Percentiles rank a stretch among this genome's conserved stretches.
These are phyloP conservation scores for Microchrysa polita DNA, from an alignment of 2,888 invertebrate genomes.

Conservation along the genomic window DNA sequence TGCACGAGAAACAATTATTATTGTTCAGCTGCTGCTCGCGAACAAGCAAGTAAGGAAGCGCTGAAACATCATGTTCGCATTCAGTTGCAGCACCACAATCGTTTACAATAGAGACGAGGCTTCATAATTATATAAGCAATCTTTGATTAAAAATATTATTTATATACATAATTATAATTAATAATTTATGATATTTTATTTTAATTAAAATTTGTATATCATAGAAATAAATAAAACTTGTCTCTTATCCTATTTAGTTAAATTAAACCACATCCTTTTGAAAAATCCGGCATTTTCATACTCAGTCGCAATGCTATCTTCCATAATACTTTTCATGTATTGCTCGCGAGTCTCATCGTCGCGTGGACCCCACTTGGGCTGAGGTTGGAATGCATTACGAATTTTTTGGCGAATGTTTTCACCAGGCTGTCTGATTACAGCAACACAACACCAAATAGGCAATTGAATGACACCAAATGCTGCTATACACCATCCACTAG, in stretches of 20 bases:
- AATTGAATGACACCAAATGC: constrained; percentile 67
- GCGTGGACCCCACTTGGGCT: constrained; percentile 69
- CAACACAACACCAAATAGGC: constrained; percentile 62
- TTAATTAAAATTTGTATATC: neutral
- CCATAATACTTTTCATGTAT: constrained; percentile 65
- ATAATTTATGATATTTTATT: no score
- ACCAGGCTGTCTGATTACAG: constrained; percentile 59
- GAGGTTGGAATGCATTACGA: constrained; percentile 65
- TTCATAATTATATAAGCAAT: no score
- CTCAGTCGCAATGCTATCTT: constrained; percentile 53
- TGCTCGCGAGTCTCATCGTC: constrained; percentile 66
- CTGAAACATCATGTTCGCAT: no score
- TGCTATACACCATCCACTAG: constrained; percentile 66
- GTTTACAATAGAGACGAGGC: no score
- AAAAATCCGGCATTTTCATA: neutral
- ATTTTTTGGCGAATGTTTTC: constrained; percentile 59
- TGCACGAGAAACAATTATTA: no score
- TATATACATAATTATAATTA: no score
- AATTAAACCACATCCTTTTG: constrained; percentile 28
- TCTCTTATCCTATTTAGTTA: constrained; percentile 17
- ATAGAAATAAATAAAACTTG: constrained; percentile 10
- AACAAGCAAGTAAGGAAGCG: no score
- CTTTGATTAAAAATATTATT: no score
- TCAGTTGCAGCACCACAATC: no score
- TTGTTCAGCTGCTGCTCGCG: no score